Evolutionary conservation across 2,113 vertebrate genomes (phyloP).

Genomic region (Mionectes macconnelli): DNA sequence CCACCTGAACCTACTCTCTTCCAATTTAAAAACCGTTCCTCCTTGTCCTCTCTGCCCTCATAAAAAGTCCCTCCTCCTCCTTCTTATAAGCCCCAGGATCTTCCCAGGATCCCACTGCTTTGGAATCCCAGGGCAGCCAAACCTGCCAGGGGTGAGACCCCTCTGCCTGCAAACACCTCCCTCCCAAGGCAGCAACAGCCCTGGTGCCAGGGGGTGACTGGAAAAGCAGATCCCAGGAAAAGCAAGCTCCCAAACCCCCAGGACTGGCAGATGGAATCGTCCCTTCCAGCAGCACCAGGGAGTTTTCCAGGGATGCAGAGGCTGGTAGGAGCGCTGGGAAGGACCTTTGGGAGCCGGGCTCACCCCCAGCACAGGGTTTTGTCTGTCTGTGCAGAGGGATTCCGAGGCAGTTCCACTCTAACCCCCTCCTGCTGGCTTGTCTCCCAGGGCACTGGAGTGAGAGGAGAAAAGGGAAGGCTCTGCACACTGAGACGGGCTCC

Average conservation of each 20-base stretch:
- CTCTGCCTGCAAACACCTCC: background rate
- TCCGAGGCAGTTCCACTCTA: background rate
- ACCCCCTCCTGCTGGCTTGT: background rate
- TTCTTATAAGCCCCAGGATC: background rate
- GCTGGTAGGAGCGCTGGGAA: background rate
- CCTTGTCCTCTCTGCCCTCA: background rate
- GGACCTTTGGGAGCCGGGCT: background rate
- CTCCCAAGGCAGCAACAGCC: background rate
- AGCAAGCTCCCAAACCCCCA: background rate
- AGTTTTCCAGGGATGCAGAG: background rate
- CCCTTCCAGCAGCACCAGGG: background rate
- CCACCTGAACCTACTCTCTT: background rate
- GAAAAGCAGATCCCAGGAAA: background rate
- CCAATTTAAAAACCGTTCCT: background rate
- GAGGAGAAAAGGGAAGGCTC: conserved; percentile 17
- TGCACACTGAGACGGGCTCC: conserved; percentile 8
- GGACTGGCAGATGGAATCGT: background rate
- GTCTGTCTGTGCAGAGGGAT: background rate
- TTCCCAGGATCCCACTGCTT: background rate
- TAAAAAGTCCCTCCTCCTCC: background rate
- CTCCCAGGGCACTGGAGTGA: background rate
- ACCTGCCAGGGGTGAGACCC: background rate
- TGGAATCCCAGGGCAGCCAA: background rate
- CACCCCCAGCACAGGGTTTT: background rate
- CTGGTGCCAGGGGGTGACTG: fast-evolving